A percentile compares a stretch with the other conserved stretches of the same genome.
These are phyloP conservation scores for Oscheius sp. DNA, from an alignment of 2,888 invertebrate species.

Conservation along the genomic window DNA sequence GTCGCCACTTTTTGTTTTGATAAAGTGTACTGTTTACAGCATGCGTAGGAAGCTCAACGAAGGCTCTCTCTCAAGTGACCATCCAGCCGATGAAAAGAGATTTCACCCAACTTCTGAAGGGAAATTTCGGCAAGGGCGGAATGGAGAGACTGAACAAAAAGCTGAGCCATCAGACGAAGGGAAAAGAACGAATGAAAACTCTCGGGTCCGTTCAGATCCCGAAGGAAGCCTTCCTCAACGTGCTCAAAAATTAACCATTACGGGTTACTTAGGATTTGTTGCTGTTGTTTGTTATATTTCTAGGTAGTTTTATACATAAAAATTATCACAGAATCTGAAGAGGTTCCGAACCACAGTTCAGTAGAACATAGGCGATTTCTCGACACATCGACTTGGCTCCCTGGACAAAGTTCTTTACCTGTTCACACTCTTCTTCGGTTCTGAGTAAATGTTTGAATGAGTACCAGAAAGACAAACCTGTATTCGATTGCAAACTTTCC, in stretches of 20 bases:
- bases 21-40: constrained; percentile 22
- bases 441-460: neutral
- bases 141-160: constrained; percentile 84
- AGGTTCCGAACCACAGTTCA: constrained; percentile 18
- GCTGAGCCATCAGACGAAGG: constrained; percentile 88
- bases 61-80: constrained; percentile 61
- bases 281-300: neutral
- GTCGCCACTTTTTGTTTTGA: neutral
- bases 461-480: neutral
- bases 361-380: constrained; percentile 13
- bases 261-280: constrained; percentile 19
- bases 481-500: constrained; percentile 29
- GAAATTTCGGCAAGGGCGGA: constrained; percentile 65
- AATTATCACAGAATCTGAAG: constrained; percentile 12
- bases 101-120: constrained; percentile 66
- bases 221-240: constrained; percentile 87
- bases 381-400: constrained; percentile 22
- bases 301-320: neutral
- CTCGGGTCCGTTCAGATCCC: constrained; percentile 91
- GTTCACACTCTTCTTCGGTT: constrained; percentile 18
- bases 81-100: constrained; percentile 69
- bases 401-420: constrained; percentile 25
- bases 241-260: constrained; percentile 56
- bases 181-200: constrained; percentile 91
- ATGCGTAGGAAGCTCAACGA: constrained; percentile 62